A percentile compares a stretch with the other conserved stretches of the same genome.
Evolutionary conservation across 2,888 invertebrate species (phyloP).

Genomic region (Trypoxylon attenuatum): DNA sequence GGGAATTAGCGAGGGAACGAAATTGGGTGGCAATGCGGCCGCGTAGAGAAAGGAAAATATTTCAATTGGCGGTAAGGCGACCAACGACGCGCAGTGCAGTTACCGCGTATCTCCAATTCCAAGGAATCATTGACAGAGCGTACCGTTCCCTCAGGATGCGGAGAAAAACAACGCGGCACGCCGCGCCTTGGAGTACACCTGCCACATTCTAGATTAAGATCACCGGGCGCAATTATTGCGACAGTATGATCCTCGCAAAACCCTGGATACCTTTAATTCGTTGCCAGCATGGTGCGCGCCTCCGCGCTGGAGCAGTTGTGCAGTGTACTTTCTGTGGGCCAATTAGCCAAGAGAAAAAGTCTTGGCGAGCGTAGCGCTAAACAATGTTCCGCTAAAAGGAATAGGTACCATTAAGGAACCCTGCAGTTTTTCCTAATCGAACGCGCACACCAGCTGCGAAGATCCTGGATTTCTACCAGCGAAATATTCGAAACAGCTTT

Average conservation of each 20-base stretch:
- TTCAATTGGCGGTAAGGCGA: slow-evolving; percentile 27
- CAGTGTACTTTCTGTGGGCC: background rate
- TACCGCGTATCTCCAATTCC: slow-evolving; percentile 43
- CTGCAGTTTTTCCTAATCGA: too few species aligned
- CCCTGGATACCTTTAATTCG: background rate
- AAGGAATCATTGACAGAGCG: slow-evolving; percentile 19
- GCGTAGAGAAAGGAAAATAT: slow-evolving; percentile 38
- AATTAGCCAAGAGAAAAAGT: background rate
- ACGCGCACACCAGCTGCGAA: too few species aligned
- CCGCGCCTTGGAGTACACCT: slow-evolving; percentile 29
- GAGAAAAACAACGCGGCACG: slow-evolving; percentile 24
- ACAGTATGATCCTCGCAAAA: slow-evolving; percentile 2
- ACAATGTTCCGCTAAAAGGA: too few species aligned
- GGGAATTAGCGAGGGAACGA: background rate
- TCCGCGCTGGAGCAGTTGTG: background rate
- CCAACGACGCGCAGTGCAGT: slow-evolving; percentile 21
- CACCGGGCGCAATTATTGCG: slow-evolving; percentile 37
- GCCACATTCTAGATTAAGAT: slow-evolving; percentile 44
- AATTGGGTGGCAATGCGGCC: background rate
- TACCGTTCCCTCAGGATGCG: background rate
- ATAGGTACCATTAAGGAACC: too few species aligned
- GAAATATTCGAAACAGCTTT: too few species aligned
- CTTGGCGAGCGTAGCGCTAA: too few species aligned
- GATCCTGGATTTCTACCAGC: too few species aligned
- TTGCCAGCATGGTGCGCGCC: too few species aligned